phyloP scores from a whole-genome alignment of 2,888 invertebrate species.

The Lithodes maja region DNA sequence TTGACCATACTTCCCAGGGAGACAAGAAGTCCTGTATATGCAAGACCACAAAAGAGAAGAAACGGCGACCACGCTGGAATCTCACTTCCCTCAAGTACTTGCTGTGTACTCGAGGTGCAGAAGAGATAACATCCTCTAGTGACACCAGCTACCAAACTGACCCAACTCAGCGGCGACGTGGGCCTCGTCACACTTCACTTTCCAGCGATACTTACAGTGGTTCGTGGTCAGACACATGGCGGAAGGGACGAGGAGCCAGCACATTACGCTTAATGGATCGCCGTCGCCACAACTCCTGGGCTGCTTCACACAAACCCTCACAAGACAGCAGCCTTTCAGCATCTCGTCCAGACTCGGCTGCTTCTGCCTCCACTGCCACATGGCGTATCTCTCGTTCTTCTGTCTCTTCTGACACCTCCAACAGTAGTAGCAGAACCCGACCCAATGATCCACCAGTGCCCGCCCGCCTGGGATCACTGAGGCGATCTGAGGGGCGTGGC shows the following conservation, averaged over 20 bases:
- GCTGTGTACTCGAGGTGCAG: conserved; percentile 47
- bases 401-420: conserved; percentile 79
- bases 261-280: conserved; percentile 57
- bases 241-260: conserved; percentile 77
- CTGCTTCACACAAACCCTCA: conserved; percentile 92
- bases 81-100: conserved; percentile 59
- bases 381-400: conserved; percentile 92
- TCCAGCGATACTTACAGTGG: conserved; percentile 59
- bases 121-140: conserved; percentile 73
- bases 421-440: conserved; percentile 71
- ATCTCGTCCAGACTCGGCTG: conserved; percentile 93
- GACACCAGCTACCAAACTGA: conserved; percentile 85
- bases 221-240: conserved; percentile 89
- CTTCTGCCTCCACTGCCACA: conserved; percentile 90
- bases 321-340: conserved; percentile 94
- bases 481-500: conserved; percentile 35
- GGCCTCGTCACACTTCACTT: conserved; percentile 55
- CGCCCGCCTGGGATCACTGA: conserved; percentile 25
- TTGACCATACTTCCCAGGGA: conserved; percentile 82
- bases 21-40: conserved; percentile 60
- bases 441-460: conserved; percentile 8
- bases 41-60: conserved; percentile 55
- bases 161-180: conserved; percentile 83
- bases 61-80: conserved; percentile 35
- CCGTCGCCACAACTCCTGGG: conserved; percentile 85